Evolutionary conservation across 1,140 invertebrate genomes (phyloP).

Genomic region (Papilio dardanus): DNA sequence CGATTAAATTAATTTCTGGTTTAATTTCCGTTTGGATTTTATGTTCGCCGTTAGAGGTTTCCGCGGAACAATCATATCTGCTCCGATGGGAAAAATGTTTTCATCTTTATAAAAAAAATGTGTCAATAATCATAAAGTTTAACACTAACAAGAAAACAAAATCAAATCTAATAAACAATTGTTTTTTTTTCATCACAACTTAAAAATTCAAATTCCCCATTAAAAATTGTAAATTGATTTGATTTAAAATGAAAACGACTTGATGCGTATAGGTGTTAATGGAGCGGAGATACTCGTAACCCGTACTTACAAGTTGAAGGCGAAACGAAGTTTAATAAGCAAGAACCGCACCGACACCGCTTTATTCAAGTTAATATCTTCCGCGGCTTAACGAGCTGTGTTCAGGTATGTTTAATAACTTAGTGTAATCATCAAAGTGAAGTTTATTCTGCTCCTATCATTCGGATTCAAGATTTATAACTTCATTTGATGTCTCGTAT

Average conservation of each 20-base stretch:
- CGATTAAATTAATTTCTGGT: slow-evolving; percentile 76
- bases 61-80: slow-evolving; percentile 37
- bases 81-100: slow-evolving; percentile 39
- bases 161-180: too few species aligned
- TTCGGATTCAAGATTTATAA: slow-evolving; percentile 42
- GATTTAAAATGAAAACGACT: slow-evolving; percentile 42
- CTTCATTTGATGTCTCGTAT: slow-evolving; percentile 29
- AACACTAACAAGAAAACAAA: too few species aligned
- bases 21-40: slow-evolving; percentile 69
- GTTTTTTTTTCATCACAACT: background rate
- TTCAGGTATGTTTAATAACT: slow-evolving; percentile 54
- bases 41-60: slow-evolving; percentile 52
- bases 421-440: slow-evolving; percentile 46
- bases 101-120: slow-evolving; percentile 48
- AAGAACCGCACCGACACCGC: slow-evolving; percentile 53
- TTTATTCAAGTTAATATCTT: slow-evolving; percentile 63
- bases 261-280: slow-evolving; percentile 44
- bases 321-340: slow-evolving; percentile 72
- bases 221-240: slow-evolving; percentile 37
- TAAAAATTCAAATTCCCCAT: slow-evolving; percentile 19
- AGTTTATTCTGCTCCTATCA: slow-evolving; percentile 43
- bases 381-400: slow-evolving; percentile 65
- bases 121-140: too few species aligned
- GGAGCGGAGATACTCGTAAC: slow-evolving; percentile 43
- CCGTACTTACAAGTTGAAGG: slow-evolving; percentile 50